Percentiles rank a stretch among this genome's conserved stretches.
Conservation (phyloP, 2,113 vertebrate species). For the Chloroceryle aenea region DNA sequence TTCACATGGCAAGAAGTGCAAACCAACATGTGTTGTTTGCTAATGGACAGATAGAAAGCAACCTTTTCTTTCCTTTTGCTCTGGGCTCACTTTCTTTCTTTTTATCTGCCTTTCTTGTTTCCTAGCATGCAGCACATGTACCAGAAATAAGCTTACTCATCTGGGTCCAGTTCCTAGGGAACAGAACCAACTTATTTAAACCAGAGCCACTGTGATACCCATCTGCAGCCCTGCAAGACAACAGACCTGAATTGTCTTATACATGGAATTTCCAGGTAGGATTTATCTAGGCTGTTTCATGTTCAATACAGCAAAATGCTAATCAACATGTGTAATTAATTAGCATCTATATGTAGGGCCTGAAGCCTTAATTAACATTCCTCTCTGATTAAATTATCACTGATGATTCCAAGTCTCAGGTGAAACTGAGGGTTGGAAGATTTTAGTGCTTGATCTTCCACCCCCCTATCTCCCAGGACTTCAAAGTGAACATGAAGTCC, state of each 20-base stretch:
- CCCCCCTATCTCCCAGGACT: constrained; percentile 62
- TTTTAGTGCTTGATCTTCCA: constrained; percentile 42
- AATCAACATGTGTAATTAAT: constrained; percentile 64
- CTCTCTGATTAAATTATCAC: constrained; percentile 60
- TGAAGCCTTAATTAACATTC: constrained; percentile 64
- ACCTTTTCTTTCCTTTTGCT: not conserved
- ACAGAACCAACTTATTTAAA: not conserved
- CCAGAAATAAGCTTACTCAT: not conserved
- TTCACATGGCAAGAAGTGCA: not conserved
- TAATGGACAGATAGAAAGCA: not conserved
- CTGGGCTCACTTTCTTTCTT: not conserved
- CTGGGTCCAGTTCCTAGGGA: rapidly evolving
- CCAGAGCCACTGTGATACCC: not conserved
- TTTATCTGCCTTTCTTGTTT: not conserved
- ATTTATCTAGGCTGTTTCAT: not conserved
- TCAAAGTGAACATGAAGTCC: constrained; percentile 35
- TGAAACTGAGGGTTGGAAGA: constrained; percentile 42
- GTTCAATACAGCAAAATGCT: constrained; percentile 53
- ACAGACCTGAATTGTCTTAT: constrained; percentile 18
- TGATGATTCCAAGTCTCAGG: constrained; percentile 57
- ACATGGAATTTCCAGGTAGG: not conserved
- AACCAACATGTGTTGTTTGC: not conserved
- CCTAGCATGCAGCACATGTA: not conserved
- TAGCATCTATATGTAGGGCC: constrained; percentile 5
- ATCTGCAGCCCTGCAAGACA: not conserved